Base-by-base conservation (phyloP, 2,888 invertebrate genomes). In the Apotomis betuletana region DNA sequence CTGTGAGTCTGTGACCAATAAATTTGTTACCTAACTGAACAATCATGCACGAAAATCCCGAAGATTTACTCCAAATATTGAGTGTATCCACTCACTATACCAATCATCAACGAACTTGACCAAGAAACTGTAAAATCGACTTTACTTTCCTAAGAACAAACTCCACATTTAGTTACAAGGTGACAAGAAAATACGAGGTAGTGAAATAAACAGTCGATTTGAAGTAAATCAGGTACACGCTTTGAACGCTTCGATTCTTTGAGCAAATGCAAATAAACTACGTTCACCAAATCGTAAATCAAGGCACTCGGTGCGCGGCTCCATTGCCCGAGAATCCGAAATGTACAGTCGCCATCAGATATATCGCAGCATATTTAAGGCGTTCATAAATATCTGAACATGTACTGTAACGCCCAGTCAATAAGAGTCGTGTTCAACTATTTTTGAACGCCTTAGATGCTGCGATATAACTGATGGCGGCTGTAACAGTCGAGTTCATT, bases 281-380 rank as follows among this genome's bases (percentile, higher is more conserved):
- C 64, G 65, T 65, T 46, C 27, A 41, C 46, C 46, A 65, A 65
- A 65, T 65, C 65, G 65, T 65, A 65, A 65, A 65, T 65, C 65
- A 65, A 57, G 65, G 78, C 77, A 78, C 75, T 72, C 74, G 71
- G 67, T 46, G 64, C 44, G 61, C 57, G 69, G 71, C 54, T 75
- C 72, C 77, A 70, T 72, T 77, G 67, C 59, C n/a, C 12, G n/a
- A 3, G 36, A 36, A n/a, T 60, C 44, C 57, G 49, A 49, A 5
- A 6, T 6, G 41, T 41, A 41, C 0, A 41, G 41, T 15, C 15
- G 15, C 15, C 15, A 15, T 15, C 15, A 15, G 15, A 15, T 15
- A 15, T 15, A 15, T 15, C 0, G 15, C 15, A 15, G 15, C 15
- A 15, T 15, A 15, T 15, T 15, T 15, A 15, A 15, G 0, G 15